Evolutionary conservation across 1,140 invertebrate species (phyloP).

Genomic region (Brachionus rotundiformis): DNA sequence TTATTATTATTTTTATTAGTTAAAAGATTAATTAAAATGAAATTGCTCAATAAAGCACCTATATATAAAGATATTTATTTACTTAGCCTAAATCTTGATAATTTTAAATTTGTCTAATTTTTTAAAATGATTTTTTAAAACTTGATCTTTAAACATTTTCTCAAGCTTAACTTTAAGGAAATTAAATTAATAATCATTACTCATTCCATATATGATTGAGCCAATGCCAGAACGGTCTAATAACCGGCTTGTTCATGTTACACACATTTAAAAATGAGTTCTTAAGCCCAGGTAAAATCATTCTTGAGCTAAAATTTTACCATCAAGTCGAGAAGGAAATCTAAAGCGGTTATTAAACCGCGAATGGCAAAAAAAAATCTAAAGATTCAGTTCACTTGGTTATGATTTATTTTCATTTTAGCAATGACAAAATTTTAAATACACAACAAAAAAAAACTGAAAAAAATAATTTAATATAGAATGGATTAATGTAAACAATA

Average conservation of each 20-base stretch:
- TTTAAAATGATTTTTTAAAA: no score
- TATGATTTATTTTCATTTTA: conserved; percentile 24
- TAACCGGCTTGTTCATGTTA: not conserved
- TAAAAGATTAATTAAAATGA: no score
- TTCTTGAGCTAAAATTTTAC: not conserved
- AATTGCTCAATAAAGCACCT: no score
- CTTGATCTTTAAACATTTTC: not conserved
- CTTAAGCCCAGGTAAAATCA: not conserved
- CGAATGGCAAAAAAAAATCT: not conserved
- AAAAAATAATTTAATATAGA: conserved; percentile 32
- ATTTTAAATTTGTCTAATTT: no score
- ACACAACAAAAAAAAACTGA: conserved; percentile 25
- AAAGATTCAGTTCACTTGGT: conserved; percentile 17
- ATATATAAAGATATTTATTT: no score
- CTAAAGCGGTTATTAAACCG: not conserved
- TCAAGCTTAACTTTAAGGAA: not conserved
- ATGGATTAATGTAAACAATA: conserved; percentile 15
- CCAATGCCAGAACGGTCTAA: conserved; percentile 52
- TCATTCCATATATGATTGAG: conserved; percentile 50
- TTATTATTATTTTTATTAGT: no score
- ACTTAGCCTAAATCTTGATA: no score
- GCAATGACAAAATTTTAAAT: not conserved
- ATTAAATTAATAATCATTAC: not conserved
- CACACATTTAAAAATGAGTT: not conserved
- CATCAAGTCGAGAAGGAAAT: not conserved